Evolutionary conservation across 2,888 invertebrate species (phyloP).

Genomic region (Megalurothrips usitatus): DNA sequence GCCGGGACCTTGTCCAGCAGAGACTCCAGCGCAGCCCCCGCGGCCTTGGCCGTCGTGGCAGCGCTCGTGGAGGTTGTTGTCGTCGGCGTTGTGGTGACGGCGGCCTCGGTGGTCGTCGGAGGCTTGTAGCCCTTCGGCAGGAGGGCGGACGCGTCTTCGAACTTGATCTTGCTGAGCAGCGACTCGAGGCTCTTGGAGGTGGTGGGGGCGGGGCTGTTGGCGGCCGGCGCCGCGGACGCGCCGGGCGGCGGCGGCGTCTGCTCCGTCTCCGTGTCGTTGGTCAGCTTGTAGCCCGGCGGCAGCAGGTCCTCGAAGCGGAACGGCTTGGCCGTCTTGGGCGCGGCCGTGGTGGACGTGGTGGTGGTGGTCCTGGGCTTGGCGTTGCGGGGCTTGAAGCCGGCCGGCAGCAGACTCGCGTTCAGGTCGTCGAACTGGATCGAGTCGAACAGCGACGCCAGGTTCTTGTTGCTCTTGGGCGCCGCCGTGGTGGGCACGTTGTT

Average conservation of each 20-base stretch:
- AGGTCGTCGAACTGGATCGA: constrained; percentile 42
- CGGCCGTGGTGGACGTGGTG: constrained; percentile 37
- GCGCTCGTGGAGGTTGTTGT: constrained; percentile 33
- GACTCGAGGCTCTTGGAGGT: constrained; percentile 31
- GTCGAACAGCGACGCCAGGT: constrained; percentile 39
- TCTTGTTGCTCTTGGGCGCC: constrained; percentile 39
- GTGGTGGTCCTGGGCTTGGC: constrained; percentile 40
- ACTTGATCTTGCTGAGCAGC: constrained; percentile 49
- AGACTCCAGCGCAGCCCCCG: constrained; percentile 36
- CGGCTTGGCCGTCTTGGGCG: constrained; percentile 29
- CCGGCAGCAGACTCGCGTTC: constrained; percentile 55
- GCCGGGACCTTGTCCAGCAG: constrained; percentile 41
- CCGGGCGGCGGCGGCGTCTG: constrained; percentile 10
- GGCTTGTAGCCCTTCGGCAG: constrained; percentile 64
- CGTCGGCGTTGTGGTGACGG: constrained; percentile 39
- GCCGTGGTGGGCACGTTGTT: constrained; percentile 35
- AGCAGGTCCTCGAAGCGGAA: constrained; percentile 31
- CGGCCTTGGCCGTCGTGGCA: constrained; percentile 9
- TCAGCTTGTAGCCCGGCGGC: constrained; percentile 33
- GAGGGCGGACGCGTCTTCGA: constrained; percentile 57
- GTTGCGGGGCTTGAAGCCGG: constrained; percentile 51
- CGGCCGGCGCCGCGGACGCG: neutral
- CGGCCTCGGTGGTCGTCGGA: constrained; percentile 39
- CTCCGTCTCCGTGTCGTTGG: constrained; percentile 8
- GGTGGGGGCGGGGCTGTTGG: constrained; percentile 35